Percentiles rank a stretch among this genome's conserved stretches.
Evolutionary conservation across 2,113 vertebrate genomes (phyloP).

Genomic region (Nerophis lumbriciformis): DNA sequence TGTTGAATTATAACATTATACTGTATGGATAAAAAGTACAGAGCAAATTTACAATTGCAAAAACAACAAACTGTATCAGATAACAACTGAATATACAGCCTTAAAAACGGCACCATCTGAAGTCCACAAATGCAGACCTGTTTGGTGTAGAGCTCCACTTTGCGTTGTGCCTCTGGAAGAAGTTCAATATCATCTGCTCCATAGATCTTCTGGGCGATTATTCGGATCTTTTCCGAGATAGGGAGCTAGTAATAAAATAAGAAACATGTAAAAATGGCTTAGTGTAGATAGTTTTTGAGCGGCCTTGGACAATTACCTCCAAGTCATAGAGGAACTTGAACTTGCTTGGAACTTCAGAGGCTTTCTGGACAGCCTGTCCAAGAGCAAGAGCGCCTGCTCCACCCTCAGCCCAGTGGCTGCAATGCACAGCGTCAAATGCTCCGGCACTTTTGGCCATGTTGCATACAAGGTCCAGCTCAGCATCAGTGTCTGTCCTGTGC

Average conservation of each 20-base stretch:
- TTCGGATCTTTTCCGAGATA: slow-evolving; percentile 86
- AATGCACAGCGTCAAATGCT: slow-evolving; percentile 88
- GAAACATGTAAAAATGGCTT: neutral
- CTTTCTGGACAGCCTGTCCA: slow-evolving; percentile 83
- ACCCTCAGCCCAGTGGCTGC: slow-evolving; percentile 93
- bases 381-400: slow-evolving; percentile 83
- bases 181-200: slow-evolving; percentile 92
- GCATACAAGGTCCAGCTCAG: slow-evolving; percentile 84
- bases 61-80: too few relatives aligned
- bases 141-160: slow-evolving; percentile 87
- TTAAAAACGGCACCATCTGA: neutral
- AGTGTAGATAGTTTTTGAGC: neutral
- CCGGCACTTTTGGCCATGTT: slow-evolving; percentile 81
- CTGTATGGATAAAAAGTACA: neutral
- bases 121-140: slow-evolving; percentile 71
- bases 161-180: slow-evolving; percentile 86
- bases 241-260: slow-evolving; percentile 72
- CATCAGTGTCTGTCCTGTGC: slow-evolving; percentile 82
- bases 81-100: too few relatives aligned
- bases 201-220: slow-evolving; percentile 91
- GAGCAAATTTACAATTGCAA: neutral
- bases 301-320: slow-evolving; percentile 65
- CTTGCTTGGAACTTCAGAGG: slow-evolving; percentile 78
- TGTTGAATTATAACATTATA: neutral
- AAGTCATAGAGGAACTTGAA: slow-evolving; percentile 91